Conservation (phyloP, 2,888 invertebrate genomes). For the Scaptomyza caliginosa region DNA sequence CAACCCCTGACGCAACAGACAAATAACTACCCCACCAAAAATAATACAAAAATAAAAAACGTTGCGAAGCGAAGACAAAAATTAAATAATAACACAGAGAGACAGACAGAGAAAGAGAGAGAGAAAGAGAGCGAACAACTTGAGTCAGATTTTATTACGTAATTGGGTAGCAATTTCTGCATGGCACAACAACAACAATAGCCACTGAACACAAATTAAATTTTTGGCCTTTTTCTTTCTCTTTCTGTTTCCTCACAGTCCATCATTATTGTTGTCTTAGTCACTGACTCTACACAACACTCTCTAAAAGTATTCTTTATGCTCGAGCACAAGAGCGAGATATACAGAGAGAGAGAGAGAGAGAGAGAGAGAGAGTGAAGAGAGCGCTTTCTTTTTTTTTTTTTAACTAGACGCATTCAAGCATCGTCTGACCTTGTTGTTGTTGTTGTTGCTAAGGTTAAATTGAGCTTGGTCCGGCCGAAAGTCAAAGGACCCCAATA, state of each 20-base stretch:
- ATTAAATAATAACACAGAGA: slow-evolving; percentile 66
- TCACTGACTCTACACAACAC: background rate
- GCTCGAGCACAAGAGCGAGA: background rate
- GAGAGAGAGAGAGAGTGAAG: background rate
- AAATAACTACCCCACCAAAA: slow-evolving; percentile 18
- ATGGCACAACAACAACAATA: slow-evolving; percentile 47
- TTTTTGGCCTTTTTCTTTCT: slow-evolving; percentile 58
- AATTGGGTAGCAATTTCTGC: slow-evolving; percentile 78
- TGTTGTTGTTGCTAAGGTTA: slow-evolving; percentile 56
- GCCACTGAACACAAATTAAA: slow-evolving; percentile 74
- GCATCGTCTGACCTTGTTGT: slow-evolving; percentile 23
- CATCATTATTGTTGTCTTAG: background rate
- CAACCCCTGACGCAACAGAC: background rate
- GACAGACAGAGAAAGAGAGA: background rate
- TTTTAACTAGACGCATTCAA: slow-evolving; percentile 40
- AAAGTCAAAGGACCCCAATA: slow-evolving; percentile 50
- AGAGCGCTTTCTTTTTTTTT: slow-evolving; percentile 16
- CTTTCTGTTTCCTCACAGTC: slow-evolving; percentile 1
- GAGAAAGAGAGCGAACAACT: slow-evolving; percentile 64
- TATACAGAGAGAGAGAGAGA: background rate
- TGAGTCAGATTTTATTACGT: slow-evolving; percentile 78
- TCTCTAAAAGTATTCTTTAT: slow-evolving; percentile 1
- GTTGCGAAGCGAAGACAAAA: slow-evolving; percentile 53
- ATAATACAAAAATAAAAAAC: slow-evolving; percentile 1
- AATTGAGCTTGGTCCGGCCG: slow-evolving; percentile 63